Evolutionary conservation across 2,113 vertebrate species (phyloP).

Genomic region (Siniperca chuatsi): DNA sequence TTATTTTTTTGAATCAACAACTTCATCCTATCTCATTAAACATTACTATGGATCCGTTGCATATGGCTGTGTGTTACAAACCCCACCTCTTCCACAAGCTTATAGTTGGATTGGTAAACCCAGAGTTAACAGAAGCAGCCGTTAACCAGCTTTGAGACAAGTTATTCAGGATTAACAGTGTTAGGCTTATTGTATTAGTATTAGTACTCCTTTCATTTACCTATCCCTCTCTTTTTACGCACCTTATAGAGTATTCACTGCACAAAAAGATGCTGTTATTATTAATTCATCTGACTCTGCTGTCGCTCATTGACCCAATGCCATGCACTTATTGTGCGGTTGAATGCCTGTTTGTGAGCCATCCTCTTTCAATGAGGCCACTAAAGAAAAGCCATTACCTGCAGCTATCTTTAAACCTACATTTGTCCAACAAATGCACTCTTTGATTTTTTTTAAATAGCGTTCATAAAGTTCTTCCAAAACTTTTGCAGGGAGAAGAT

Average conservation of each 20-base stretch:
- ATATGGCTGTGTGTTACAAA: not conserved
- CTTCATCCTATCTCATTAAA: not conserved
- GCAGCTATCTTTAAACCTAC: not conserved
- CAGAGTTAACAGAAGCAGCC: not conserved
- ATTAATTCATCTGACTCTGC: not conserved
- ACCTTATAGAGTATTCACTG: constrained; percentile 17
- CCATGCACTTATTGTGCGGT: not conserved
- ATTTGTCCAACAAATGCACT: not conserved
- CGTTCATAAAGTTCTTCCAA: not conserved
- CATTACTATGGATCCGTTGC: not conserved
- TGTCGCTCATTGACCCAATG: not conserved
- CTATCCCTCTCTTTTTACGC: not conserved
- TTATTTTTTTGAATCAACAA: not conserved
- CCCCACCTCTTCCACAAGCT: not conserved
- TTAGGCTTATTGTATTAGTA: not conserved
- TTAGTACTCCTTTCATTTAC: not conserved
- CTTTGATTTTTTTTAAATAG: not conserved
- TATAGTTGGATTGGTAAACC: not conserved
- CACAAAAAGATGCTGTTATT: not conserved
- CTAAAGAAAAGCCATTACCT: constrained; percentile 1
- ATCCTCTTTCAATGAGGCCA: not conserved
- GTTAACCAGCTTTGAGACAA: not conserved
- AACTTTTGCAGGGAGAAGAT: not conserved
- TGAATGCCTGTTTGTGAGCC: not conserved
- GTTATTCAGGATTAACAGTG: not conserved